Conservation (phyloP, 2,888 invertebrate species). For the Oxycera nigricornis region DNA sequence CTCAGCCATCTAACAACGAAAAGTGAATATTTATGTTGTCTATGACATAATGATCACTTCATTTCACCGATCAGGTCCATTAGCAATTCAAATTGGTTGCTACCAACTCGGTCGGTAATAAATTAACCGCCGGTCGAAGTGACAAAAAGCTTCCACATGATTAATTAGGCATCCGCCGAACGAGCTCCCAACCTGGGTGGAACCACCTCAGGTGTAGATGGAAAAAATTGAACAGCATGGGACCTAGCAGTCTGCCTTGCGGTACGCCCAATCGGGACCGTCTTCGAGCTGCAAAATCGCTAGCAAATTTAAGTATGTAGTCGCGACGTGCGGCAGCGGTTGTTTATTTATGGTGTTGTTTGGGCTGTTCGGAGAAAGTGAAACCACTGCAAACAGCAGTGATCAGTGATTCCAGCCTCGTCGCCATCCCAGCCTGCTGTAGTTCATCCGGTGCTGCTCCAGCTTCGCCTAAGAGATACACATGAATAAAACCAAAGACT, state of each 20-base stretch:
- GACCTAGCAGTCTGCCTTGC: background rate
- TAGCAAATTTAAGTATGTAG: background rate
- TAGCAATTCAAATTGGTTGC: background rate
- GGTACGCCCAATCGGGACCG: background rate
- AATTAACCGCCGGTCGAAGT: conserved; percentile 36
- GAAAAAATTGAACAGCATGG: background rate
- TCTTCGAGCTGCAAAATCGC: background rate
- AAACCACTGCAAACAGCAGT: background rate
- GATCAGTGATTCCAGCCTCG: conserved; percentile 5
- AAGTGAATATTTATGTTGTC: background rate
- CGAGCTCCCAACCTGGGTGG: background rate
- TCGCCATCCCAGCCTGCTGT: background rate
- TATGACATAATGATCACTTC: background rate
- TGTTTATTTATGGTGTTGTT: background rate
- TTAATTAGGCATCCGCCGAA: too few species aligned
- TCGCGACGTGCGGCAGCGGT: background rate
- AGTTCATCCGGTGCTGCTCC: background rate
- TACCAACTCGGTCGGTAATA: background rate
- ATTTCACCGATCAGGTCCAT: background rate
- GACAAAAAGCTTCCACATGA: conserved; percentile 1
- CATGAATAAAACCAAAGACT: background rate
- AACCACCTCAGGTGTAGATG: background rate
- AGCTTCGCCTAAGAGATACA: background rate
- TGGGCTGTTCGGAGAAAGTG: conserved; percentile 15
- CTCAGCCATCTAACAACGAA: background rate